Evolutionary conservation across 2,888 invertebrate species (phyloP).

Genomic region (Drosophila demipolita): DNA sequence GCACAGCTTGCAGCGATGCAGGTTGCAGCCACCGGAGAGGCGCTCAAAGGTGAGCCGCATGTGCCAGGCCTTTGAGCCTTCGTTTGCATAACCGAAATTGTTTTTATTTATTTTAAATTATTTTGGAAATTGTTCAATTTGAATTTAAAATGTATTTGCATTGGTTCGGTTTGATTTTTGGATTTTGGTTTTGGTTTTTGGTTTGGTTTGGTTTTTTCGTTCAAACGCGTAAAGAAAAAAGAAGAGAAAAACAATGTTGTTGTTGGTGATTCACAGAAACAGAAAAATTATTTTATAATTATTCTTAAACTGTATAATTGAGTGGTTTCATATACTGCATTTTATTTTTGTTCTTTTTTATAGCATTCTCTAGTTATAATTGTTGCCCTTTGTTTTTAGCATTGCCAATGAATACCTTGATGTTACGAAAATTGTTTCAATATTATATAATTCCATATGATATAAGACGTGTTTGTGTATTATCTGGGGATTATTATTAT

Average conservation of each 20-base stretch:
- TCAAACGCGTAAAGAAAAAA: constrained; percentile 84
- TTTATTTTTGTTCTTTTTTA: constrained; percentile 35
- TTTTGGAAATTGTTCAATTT: constrained; percentile 43
- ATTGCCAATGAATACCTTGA: constrained; percentile 51
- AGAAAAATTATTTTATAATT: constrained; percentile 81
- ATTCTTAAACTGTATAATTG: constrained; percentile 78
- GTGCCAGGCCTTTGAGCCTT: constrained; percentile 96
- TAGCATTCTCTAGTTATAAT: constrained; percentile 33
- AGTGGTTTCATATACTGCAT: constrained; percentile 52
- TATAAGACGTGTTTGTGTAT: constrained; percentile 17
- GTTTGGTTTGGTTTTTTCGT: constrained; percentile 62
- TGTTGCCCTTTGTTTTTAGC: constrained; percentile 44
- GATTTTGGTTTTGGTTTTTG: constrained; percentile 35
- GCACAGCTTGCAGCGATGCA: constrained; percentile 97
- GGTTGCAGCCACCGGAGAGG: constrained; percentile 95
- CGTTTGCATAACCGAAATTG: constrained; percentile 16
- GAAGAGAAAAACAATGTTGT: constrained; percentile 85
- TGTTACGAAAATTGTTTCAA: constrained; percentile 14
- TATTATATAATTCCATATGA: constrained; percentile 33
- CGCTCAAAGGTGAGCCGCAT: constrained; percentile 97
- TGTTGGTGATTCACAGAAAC: constrained; percentile 85
- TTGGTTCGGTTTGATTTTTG: constrained; percentile 49
- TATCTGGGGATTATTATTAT: constrained; percentile 2
- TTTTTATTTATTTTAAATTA: constrained; percentile 9
- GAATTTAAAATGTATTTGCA: constrained; percentile 40